Evolutionary conservation across 2,888 invertebrate species (phyloP).

Genomic region (Trimorus sp.): DNA sequence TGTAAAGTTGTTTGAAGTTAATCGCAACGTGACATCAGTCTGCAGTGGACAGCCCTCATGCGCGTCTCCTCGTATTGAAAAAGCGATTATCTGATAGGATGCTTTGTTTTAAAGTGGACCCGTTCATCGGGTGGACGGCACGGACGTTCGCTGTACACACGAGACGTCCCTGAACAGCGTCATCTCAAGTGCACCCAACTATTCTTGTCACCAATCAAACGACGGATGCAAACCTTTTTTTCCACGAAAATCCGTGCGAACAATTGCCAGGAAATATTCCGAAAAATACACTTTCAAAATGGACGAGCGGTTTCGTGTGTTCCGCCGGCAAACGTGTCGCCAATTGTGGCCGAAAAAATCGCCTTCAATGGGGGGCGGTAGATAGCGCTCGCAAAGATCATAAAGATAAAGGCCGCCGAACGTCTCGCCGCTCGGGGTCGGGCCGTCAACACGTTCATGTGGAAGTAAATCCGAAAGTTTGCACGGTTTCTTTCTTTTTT

Average conservation of each 20-base stretch:
- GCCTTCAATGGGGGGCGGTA: slow-evolving; percentile 74
- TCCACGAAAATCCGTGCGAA: not conserved
- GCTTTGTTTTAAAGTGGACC: slow-evolving; percentile 81
- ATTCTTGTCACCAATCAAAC: not conserved
- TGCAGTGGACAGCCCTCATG: slow-evolving; percentile 82
- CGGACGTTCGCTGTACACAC: slow-evolving; percentile 65
- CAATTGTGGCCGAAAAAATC: slow-evolving; percentile 70
- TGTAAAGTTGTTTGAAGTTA: slow-evolving; percentile 78
- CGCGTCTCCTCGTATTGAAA: slow-evolving; percentile 76
- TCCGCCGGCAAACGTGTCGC: slow-evolving; percentile 21
- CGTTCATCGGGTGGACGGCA: slow-evolving; percentile 75
- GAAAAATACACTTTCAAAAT: too few species aligned
- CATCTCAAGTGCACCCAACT: slow-evolving; percentile 49
- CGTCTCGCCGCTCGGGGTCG: slow-evolving; percentile 58
- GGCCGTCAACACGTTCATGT: slow-evolving; percentile 46
- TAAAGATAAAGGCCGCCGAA: slow-evolving; percentile 76
- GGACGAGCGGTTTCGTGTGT: not conserved
- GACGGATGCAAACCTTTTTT: slow-evolving; percentile 9
- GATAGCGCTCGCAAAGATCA: slow-evolving; percentile 81
- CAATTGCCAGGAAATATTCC: not conserved
- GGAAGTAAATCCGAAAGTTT: slow-evolving; percentile 44
- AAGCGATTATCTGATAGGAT: slow-evolving; percentile 78
- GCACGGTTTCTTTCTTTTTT: slow-evolving; percentile 8
- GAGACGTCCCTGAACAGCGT: slow-evolving; percentile 58
- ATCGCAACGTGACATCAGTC: slow-evolving; percentile 79